Base-by-base conservation (phyloP, 2,797 vertebrate species). In the Epinephelus coioides region DNA sequence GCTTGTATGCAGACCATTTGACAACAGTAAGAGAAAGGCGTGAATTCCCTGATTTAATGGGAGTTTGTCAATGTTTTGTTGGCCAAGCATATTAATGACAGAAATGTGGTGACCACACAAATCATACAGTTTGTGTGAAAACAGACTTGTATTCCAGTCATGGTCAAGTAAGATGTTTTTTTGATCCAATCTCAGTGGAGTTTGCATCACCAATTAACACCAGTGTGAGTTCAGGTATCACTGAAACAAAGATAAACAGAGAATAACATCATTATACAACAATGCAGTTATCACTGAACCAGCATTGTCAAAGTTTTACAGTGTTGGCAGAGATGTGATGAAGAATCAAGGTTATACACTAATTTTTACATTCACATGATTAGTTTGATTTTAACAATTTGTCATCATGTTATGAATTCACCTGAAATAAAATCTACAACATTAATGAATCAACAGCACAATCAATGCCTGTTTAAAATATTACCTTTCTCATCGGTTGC, bases 21-120 rank as follows among this genome's bases (percentile, higher is more conserved):
- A 80, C 13, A 88, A 40, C 19, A 94, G 88, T 30, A 95, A 64
- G 69, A 94, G 46, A 76, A 95, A 85, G 62, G 81, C 89, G 1
- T 92, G 81, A 40, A 90, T 66, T 30, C 60, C 73, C 0, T 81
- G 49, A 66, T 60, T 7, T 53, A 27, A 30, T 15, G 69, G 73
- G 38, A 81, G 19, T 30, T 40, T 13, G 1, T 54, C 69, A 64
- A 9, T 30, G 2, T 70, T 64, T 55, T 59, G 76, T 14, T 49
- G 47, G 15, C 57, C 77, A 5, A 84, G 79, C 68, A 83, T 70
- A 69, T 91, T 85, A 54, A 90, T 80, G 54, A 92, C 8, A 27
- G 50, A 67, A 27, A 91, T 64, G 13, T 66, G n/a, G 0, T 47
- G 73, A 49, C 68, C 87, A 72, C 63, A 80, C 0, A 93, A 53